Percentiles rank a stretch among this genome's conserved stretches.
Conservation (phyloP, 2,888 invertebrate species). For the Melinaea marsaeus region DNA sequence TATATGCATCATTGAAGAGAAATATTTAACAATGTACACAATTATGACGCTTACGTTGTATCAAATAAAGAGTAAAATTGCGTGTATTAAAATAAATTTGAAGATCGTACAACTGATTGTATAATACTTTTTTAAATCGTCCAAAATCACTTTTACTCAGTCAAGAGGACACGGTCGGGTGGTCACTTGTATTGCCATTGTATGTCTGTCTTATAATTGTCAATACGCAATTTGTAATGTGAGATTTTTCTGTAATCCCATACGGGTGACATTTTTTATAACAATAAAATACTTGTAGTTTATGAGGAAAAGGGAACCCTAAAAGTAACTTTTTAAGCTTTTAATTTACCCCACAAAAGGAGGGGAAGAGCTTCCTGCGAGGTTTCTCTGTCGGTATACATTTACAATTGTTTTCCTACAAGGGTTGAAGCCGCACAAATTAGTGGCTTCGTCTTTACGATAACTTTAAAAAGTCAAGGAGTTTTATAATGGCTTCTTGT, state of each 20-base stretch:
- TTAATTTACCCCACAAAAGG: constrained; percentile 45
- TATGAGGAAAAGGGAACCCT: constrained; percentile 1
- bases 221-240: constrained; percentile 25
- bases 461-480: constrained; percentile 27
- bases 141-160: constrained; percentile 28
- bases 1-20: too few species aligned
- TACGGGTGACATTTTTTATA: constrained; percentile 19
- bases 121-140: neutral
- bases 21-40: neutral
- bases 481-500: constrained; percentile 21
- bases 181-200: constrained; percentile 26
- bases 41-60: neutral
- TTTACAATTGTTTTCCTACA: constrained; percentile 50
- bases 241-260: constrained; percentile 19
- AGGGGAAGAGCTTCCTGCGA: constrained; percentile 70
- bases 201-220: constrained; percentile 24
- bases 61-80: neutral
- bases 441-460: constrained; percentile 27
- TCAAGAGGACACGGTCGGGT: constrained; percentile 31
- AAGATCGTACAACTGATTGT: too few species aligned
- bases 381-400: constrained; percentile 65
- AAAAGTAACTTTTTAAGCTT: constrained; percentile 48
- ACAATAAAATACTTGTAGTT: neutral
- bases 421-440: constrained; percentile 69
- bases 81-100: too few species aligned